A percentile compares a stretch with the other conserved stretches of the same genome.
phyloP scores from a whole-genome alignment of 1,140 invertebrate genomes.

The Patella vulgata region DNA sequence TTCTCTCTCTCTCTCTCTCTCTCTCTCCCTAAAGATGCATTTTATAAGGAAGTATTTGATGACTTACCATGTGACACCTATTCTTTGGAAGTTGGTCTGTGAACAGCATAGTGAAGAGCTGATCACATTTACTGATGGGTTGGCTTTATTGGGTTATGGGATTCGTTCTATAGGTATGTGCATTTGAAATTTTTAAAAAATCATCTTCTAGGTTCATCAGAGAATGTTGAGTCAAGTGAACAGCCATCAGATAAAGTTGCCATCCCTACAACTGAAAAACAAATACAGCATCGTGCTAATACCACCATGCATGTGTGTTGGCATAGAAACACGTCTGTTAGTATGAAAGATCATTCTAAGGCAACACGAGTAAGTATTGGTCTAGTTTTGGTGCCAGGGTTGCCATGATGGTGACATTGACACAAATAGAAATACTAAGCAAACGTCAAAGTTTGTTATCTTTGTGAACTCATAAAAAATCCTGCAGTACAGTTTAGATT shows the following conservation, averaged over 20 bases:
- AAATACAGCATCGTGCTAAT: slow-evolving; percentile 76
- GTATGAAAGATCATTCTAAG: slow-evolving; percentile 81
- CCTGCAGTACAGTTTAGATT: neutral
- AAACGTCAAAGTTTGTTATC: neutral
- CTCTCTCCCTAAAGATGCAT: too few relatives aligned
- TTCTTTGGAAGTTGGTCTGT: too few relatives aligned
- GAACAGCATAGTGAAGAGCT: too few relatives aligned
- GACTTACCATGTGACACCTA: too few relatives aligned
- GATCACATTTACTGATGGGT: too few relatives aligned
- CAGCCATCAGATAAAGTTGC: slow-evolving; percentile 27
- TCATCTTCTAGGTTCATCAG: slow-evolving; percentile 49
- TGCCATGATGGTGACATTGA: neutral
- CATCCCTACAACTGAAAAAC: slow-evolving; percentile 51
- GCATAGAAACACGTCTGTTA: slow-evolving; percentile 92
- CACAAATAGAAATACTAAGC: neutral
- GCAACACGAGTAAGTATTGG: slow-evolving; percentile 78
- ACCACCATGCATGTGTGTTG: slow-evolving; percentile 97
- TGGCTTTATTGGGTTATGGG: too few relatives aligned
- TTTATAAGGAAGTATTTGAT: too few relatives aligned
- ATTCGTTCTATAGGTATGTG: too few relatives aligned
- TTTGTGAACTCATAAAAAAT: neutral
- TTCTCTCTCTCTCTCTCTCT: too few relatives aligned
- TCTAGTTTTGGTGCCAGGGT: too few relatives aligned
- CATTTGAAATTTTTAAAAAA: too few relatives aligned
- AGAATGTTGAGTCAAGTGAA: slow-evolving; percentile 42